These are phyloP conservation scores for Xanthorhoe designata DNA, from an alignment of 2,888 invertebrate species.

Conservation along the genomic window DNA sequence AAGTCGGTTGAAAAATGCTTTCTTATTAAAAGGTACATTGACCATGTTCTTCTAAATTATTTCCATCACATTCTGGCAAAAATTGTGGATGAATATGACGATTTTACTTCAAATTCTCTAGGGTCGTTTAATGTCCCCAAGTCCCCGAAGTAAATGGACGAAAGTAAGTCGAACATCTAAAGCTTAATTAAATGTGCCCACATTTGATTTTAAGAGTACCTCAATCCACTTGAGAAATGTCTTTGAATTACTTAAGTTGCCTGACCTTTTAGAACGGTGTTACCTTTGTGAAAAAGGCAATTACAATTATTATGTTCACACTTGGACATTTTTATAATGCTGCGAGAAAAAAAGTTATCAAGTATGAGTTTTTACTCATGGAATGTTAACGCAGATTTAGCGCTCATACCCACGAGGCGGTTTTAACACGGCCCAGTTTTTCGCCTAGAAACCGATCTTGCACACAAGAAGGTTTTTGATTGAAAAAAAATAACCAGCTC, in stretches of 20 bases:
- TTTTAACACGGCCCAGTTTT: no score
- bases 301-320: slow-evolving; percentile 20
- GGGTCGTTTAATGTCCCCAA: not conserved
- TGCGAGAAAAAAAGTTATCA: no score
- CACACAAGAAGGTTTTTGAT: no score
- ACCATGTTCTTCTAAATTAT: not conserved
- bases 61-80: not conserved
- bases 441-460: no score
- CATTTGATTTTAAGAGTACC: slow-evolving; percentile 18
- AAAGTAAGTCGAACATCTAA: slow-evolving; percentile 5
- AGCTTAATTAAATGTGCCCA: slow-evolving; percentile 15
- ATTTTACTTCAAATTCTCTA: not conserved
- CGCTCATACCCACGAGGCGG: no score
- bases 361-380: no score
- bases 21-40: no score
- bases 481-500: no score
- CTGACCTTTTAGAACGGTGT: slow-evolving; percentile 8
- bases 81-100: not conserved
- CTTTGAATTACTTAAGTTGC: slow-evolving; percentile 17
- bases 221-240: slow-evolving; percentile 8
- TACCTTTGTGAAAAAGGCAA: slow-evolving; percentile 6
- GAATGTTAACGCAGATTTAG: no score
- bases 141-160: slow-evolving; percentile 3
- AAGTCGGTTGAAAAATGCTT: no score
- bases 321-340: no score